A percentile compares a stretch with the other conserved stretches of the same genome.
phyloP scores from a whole-genome alignment of 2,797 vertebrate species.

The Gobio occitaniae region DNA sequence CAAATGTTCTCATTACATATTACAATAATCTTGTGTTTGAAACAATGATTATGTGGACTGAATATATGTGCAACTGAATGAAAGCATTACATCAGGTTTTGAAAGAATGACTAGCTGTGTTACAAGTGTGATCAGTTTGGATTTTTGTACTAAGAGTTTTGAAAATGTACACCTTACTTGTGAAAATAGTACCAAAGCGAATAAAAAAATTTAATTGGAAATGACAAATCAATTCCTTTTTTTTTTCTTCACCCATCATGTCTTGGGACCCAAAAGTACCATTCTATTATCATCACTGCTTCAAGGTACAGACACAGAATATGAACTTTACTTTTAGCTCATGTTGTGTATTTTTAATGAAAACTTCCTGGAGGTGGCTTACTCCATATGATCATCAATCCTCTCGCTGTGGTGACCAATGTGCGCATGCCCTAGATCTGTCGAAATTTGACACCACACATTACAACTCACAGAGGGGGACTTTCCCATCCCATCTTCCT shows the following conservation, averaged over 20 bases:
- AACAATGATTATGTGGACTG: too few species aligned
- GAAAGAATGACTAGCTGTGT: too few species aligned
- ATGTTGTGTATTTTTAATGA: not conserved
- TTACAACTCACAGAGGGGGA: slow-evolving; percentile 67
- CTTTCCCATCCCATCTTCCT: slow-evolving; percentile 69
- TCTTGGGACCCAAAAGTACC: not conserved
- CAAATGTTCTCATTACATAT: too few species aligned
- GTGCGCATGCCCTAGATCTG: slow-evolving; percentile 63
- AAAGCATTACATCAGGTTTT: too few species aligned
- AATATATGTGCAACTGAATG: too few species aligned
- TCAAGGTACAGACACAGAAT: not conserved
- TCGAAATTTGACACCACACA: slow-evolving; percentile 72
- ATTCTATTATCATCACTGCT: not conserved
- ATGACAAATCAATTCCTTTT: too few species aligned
- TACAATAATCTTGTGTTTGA: too few species aligned
- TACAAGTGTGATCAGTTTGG: too few species aligned
- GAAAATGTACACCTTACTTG: too few species aligned
- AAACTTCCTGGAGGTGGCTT: not conserved
- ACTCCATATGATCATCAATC: not conserved
- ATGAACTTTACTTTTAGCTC: not conserved
- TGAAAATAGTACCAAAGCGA: too few species aligned
- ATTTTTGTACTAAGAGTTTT: too few species aligned
- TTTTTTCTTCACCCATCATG: not conserved
- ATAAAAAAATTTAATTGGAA: too few species aligned
- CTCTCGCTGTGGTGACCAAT: slow-evolving; percentile 6